These are phyloP conservation scores for Scolopax rusticola DNA, from an alignment of 2,797 vertebrate species.

Conservation along the genomic window DNA sequence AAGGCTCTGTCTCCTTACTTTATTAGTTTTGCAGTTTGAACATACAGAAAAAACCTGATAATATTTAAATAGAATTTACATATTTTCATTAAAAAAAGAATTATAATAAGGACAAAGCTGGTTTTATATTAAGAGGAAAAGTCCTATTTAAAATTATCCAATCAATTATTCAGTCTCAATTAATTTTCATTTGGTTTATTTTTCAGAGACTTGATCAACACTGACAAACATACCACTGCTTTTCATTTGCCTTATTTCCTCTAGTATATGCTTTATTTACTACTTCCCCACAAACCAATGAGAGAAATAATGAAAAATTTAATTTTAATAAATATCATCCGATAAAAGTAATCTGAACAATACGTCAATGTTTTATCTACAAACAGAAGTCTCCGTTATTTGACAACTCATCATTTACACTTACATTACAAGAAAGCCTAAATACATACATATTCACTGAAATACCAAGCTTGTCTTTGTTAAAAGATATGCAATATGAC, in stretches of 20 bases:
- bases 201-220: not conserved
- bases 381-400: conserved; percentile 15
- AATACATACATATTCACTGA: not conserved
- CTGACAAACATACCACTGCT: not conserved
- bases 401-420: not conserved
- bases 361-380: not conserved
- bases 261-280: not conserved
- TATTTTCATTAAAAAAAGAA: not conserved
- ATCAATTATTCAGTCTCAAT: not conserved
- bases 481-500: not conserved
- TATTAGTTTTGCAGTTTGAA: not conserved
- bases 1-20: not conserved
- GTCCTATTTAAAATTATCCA: not conserved
- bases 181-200: not conserved
- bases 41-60: not conserved
- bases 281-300: not conserved
- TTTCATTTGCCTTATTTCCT: not conserved
- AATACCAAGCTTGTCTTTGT: not conserved
- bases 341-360: not conserved
- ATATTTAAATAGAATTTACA: not conserved
- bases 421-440: not conserved
- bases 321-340: not conserved
- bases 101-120: not conserved
- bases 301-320: not conserved
- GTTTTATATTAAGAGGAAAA: not conserved